Base-by-base conservation (phyloP, 2,888 invertebrate species). In the Notodonta dromedarius region DNA sequence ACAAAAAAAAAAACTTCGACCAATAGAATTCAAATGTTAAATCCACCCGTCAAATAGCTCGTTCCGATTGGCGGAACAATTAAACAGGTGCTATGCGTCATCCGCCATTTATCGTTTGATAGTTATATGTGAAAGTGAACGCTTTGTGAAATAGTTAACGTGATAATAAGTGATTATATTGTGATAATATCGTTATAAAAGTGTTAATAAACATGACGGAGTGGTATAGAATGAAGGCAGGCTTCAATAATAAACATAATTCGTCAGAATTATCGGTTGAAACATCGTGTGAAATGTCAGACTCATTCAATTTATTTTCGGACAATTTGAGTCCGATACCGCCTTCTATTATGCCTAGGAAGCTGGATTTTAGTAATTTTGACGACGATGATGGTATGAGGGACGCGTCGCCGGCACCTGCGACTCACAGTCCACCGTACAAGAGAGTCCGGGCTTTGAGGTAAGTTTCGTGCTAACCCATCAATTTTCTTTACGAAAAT, bases 271-370 rank as follows among this genome's bases (percentile, higher is more conserved):
- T 94, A 71, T 94, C 94, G 66, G 92, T 91, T 75, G 95, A 94
- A 88, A 94, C 91, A 73, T 95, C 95, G 70, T 94, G 95, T 88
- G 95, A 96, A 86, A 94, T 95, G 89, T 95, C 95, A 82, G 95
- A 95, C 82, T 88, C 92, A 39, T 95, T 94, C 77, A 95, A 95
- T 79, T 85, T 89, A 77, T 94, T 94, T 78, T 94, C 95, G 72
- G 94, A 93, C 62, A 95, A 94, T 85, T 87, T 94, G 69, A 95
- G 95, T 74, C 95, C 94, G 52, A 94, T 94, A 73, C 92, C 93
- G 61, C 86, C 88, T 64, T 83, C 89, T 62, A 94, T 94, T 74
- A 91, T 94, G 79, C 95, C 95, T 12, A 94, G 95, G 74, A 95
- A 95, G 86, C 87, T 95, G 68, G 94, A 95, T 78, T 95, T 95